These are phyloP conservation scores for Bombus terrestris DNA, from an alignment of 1,140 invertebrate species.

Conservation along the genomic window DNA sequence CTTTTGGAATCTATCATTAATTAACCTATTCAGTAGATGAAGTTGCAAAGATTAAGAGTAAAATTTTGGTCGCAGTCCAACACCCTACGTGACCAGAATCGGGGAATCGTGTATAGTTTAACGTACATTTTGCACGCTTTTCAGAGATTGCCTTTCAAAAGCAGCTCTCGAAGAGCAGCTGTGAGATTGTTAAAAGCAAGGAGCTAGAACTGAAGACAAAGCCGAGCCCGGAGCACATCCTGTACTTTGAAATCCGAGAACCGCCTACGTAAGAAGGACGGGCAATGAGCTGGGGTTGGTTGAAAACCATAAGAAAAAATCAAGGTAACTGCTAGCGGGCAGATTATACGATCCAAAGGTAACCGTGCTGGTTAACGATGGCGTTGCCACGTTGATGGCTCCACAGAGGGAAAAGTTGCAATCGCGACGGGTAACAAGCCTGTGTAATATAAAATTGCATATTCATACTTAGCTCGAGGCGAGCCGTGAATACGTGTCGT, in stretches of 20 bases:
- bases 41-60: not conserved
- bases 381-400: conserved; percentile 4
- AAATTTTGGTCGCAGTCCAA: conserved; percentile 1
- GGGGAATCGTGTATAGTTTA: not conserved
- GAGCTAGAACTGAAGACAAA: not conserved
- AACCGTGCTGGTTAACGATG: not conserved
- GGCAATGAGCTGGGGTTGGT: not conserved
- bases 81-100: not conserved
- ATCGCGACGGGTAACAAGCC: not conserved
- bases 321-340: not conserved
- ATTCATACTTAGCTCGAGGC: conserved; percentile 19
- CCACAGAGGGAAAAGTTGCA: not conserved
- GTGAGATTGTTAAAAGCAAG: not conserved
- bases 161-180: not conserved
- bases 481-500: not conserved
- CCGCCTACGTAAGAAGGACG: not conserved
- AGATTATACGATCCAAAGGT: conserved; percentile 31
- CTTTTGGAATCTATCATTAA: not conserved
- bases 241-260: conserved; percentile 15
- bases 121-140: not conserved
- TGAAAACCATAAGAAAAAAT: conserved; percentile 29
- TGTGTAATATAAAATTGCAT: conserved; percentile 48
- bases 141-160: not conserved
- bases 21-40: conserved; percentile 1
- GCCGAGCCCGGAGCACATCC: not conserved